Base-by-base conservation (phyloP, 2,797 vertebrate genomes). In the Lycodopsis pacificus region DNA sequence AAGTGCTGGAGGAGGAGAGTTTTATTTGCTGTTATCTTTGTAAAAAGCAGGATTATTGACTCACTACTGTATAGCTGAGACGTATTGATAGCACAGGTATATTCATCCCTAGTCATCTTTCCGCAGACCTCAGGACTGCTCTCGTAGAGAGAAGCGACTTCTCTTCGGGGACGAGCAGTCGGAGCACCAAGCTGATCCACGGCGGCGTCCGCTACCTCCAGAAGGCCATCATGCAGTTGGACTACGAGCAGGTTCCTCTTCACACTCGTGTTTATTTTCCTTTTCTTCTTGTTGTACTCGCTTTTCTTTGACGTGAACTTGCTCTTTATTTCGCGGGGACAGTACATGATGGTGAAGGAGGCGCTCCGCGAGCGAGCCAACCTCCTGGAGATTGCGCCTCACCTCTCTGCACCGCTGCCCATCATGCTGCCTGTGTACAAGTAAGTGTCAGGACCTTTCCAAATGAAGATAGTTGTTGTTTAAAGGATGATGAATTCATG, bases 401-500 rank as follows among this genome's bases (percentile, higher is more conserved):
- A 99, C 88, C 95, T 99, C 2, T 98, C 98, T 0, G 95, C 95
- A 2, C 96, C 98, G 0, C 82, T 99, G 79, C 98, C 98, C 82
- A 99, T 99, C 91, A 99, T 99, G 98, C 97, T 99, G 6, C 98
- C 98, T 70, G 93, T 99, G 91, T 99, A 99, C 95, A 99, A 97
- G 98, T 99, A 94, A 93, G 96, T 58, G 44, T 20, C 20, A 14
- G 63, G 27, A 65, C 42, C 27, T 27, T 27, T 27, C 40, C 15
- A 20, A 22, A 3, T 42, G 14, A 56, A 38, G 12, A 22, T 25
- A 11, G 36, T 66, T 66, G 46, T 42, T 27, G 34, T 34, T 5
- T 25, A 20, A 6, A 20, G 7, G 32, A 34, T 34, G 7, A 34
- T 34, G 32, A 7, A 34, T 48, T 56, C 6, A 69, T 44, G 38